Conservation (phyloP, 1,140 invertebrate genomes). For the Riptortus pedestris region DNA sequence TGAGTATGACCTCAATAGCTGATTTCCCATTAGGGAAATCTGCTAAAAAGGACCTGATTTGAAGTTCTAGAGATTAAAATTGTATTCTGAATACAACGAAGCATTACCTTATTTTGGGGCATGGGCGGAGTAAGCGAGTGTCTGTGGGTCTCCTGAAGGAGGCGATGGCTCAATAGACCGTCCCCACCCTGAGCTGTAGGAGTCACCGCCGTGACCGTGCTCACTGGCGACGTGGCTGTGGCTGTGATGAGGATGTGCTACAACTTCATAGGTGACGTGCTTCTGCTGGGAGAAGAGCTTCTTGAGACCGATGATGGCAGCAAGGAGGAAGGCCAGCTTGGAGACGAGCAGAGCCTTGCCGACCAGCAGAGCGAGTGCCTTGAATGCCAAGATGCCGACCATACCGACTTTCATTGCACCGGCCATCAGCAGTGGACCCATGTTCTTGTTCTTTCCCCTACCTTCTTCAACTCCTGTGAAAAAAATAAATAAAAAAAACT, state of each 20-base stretch:
- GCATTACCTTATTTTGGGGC: conserved; percentile 30
- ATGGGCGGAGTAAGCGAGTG: conserved; percentile 54
- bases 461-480: conserved; percentile 37
- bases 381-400: conserved; percentile 64
- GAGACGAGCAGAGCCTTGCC: conserved; percentile 71
- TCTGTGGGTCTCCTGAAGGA: conserved; percentile 43
- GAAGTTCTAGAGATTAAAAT: background rate
- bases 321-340: conserved; percentile 66
- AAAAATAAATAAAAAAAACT: conserved; percentile 12
- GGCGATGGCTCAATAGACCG: conserved; percentile 43
- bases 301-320: conserved; percentile 68
- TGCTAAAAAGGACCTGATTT: background rate
- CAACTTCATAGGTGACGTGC: conserved; percentile 64
- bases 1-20: background rate
- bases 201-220: conserved; percentile 37
- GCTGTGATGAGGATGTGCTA: conserved; percentile 52
- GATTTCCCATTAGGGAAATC: background rate
- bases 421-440: conserved; percentile 60
- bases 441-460: conserved; percentile 61
- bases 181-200: conserved; percentile 44
- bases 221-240: conserved; percentile 39
- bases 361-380: conserved; percentile 65
- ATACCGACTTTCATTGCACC: conserved; percentile 67
- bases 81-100: background rate
- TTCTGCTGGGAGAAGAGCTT: conserved; percentile 64